Base-by-base conservation (phyloP, 2,888 invertebrate genomes). In the Drymonia ruficornis region DNA sequence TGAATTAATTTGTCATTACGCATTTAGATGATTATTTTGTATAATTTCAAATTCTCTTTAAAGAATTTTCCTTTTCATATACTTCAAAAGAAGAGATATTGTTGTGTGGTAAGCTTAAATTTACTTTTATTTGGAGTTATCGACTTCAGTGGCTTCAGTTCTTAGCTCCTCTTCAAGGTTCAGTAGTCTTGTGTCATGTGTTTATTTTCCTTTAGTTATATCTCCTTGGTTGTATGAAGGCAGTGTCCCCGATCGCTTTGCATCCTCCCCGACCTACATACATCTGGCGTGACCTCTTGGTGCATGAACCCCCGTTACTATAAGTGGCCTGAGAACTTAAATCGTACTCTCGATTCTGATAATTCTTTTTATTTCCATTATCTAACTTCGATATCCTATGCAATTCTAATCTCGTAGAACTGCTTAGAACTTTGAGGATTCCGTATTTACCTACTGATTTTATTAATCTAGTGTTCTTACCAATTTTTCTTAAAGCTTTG, bases 211-310 rank as follows among this genome's bases (percentile, higher is more conserved):
- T 75, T 80, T 78, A 76, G 78, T 72, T 70, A 76, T 74, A 86
- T 86, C 90, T 91, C 91, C 89, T 90, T 89, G 89, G 84, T 91
- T 91, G 87, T 87, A 89, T 91, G 91, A 91, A 92, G 91, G 91
- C 92, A 92, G 91, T 91, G 91, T 91, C 92, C 92, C 92, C 91
- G 91, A 89, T 87, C 83, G 92, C 92, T 93, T 92, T 92, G 92
- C 91, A 92, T 93, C 91, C 84, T 80, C 84, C 90, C 89, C 75
- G 66, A 82, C 78, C 83, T 83, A 23, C 78, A 83, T 72, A 87
- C 87, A 83, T 84, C 90, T 93, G 93, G 93, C 93, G 93, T 93
- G 93, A 91, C 93, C 83, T 93, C 93, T 93, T 92, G 93, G 93
- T 88, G 93, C 93, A 93, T 93, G 93, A 76, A 81, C 71, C 81